phyloP scores from a whole-genome alignment of 2,888 invertebrate species.

The Dorcus parallelipipedus region DNA sequence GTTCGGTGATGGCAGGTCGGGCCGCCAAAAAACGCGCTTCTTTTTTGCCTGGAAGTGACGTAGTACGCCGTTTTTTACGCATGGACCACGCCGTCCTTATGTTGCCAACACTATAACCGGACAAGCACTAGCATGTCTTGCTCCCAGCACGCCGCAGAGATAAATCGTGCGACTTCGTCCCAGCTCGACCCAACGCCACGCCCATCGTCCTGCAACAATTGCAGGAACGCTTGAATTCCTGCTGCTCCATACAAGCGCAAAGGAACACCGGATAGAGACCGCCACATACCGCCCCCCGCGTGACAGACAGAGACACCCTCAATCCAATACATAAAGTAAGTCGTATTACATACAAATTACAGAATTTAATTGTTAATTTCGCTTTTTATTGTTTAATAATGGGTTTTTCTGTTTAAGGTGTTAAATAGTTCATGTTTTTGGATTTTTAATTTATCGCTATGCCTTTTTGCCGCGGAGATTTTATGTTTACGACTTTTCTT shows the following conservation, averaged over 20 bases:
- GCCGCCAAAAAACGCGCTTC: constrained; percentile 15
- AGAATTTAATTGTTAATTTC: constrained; percentile 19
- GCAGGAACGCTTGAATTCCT: constrained; percentile 19
- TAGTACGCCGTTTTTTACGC: constrained; percentile 21
- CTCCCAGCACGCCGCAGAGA: constrained; percentile 21
- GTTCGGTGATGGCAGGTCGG: background rate
- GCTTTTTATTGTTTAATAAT: constrained; percentile 8
- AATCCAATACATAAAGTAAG: constrained; percentile 5
- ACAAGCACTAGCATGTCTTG: constrained; percentile 25
- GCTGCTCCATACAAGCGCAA: constrained; percentile 8
- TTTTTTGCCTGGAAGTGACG: constrained; percentile 19
- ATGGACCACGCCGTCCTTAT: constrained; percentile 18
- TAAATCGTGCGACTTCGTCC: constrained; percentile 26
- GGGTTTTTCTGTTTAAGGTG: constrained; percentile 3
- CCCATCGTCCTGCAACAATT: constrained; percentile 16
- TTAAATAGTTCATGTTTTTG: constrained; percentile 4
- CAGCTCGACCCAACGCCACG: constrained; percentile 18
- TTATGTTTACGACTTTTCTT: background rate
- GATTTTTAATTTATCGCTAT: constrained; percentile 3
- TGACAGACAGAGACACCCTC: constrained; percentile 5
- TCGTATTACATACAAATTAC: constrained; percentile 15
- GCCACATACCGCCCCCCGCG: background rate
- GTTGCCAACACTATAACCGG: constrained; percentile 29
- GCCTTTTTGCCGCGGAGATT: background rate
- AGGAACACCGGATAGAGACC: background rate